These are phyloP conservation scores for Megaceryle torquata DNA, from an alignment of 2,113 vertebrate genomes.

Conservation along the genomic window DNA sequence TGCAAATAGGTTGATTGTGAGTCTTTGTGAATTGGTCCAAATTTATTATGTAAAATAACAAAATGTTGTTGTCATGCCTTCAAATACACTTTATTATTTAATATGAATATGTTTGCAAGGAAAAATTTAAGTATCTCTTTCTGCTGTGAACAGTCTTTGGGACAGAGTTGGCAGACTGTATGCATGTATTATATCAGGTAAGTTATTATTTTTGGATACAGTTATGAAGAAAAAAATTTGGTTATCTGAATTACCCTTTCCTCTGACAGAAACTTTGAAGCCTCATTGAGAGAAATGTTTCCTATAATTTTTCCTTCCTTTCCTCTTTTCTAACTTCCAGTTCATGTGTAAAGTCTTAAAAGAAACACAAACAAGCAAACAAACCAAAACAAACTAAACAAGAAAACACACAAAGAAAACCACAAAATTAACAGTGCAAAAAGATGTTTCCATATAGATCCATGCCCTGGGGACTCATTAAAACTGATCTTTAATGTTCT, in stretches of 20 bases:
- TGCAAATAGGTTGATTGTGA: background rate
- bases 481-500: background rate
- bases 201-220: background rate
- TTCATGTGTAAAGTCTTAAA: background rate
- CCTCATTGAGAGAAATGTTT: background rate
- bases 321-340: background rate
- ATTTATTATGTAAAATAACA: background rate
- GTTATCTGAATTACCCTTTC: background rate
- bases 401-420: background rate
- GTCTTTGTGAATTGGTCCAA: background rate
- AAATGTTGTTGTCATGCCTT: background rate
- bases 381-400: background rate
- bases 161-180: background rate
- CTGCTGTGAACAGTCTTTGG: background rate
- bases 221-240: background rate
- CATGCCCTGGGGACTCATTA: background rate
- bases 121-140: background rate
- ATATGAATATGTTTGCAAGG: background rate
- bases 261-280: background rate
- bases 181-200: background rate
- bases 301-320: background rate
- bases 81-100: background rate
- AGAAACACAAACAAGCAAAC: no score
- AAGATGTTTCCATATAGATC: background rate
- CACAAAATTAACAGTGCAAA: background rate